Base-by-base conservation (phyloP, 2,797 vertebrate genomes). In the Buphagus erythrorhynchus region DNA sequence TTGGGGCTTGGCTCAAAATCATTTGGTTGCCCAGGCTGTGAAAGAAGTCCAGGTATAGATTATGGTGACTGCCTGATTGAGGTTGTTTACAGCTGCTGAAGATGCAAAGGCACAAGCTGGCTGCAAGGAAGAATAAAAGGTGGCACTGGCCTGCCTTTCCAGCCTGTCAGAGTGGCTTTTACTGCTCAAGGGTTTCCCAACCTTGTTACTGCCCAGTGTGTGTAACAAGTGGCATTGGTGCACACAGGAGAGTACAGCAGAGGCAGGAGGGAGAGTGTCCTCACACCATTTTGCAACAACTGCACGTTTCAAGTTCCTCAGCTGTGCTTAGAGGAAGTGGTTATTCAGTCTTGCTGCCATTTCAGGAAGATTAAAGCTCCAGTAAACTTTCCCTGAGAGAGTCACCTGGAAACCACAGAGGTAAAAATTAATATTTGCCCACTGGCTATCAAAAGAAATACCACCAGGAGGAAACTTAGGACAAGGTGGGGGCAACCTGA, bases 361-460 rank as follows among this genome's bases (percentile, higher is more conserved):
- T 97, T 95, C 86, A 86, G 86, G 93, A 95, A 96, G 87, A 71
- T 33, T 90, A 55, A 88, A 94, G 89, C 96, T 97, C 88, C 93
- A 71, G 71, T 61, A 92, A 92, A 96, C 95, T 96, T 96, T 96
- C 95, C 90, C 96, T 96, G 85, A 69, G 59, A 96, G 54, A 71
- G 76, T 96, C 90, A 97, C 91, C 96, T 97, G 95, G 69, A 93
- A 95, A 95, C 93, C 93, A 91, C 90, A 90, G 86, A 63, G 25
- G 29, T 76, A 65, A 91, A 91, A 95, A 68, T 33, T 31, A 46
- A 0, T 68, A 20, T 84, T 81, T 93, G 69, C 54, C 66, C 54
- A 19, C 35, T 66, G 21, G 38, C 40, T 81, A 3, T 21, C 26
- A 48, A n/a, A 77, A 76, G n/a, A 86, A 62, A 18, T 55, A 16